phyloP scores from a whole-genome alignment of 1,140 invertebrate species.

The Drosophila neocordata region DNA sequence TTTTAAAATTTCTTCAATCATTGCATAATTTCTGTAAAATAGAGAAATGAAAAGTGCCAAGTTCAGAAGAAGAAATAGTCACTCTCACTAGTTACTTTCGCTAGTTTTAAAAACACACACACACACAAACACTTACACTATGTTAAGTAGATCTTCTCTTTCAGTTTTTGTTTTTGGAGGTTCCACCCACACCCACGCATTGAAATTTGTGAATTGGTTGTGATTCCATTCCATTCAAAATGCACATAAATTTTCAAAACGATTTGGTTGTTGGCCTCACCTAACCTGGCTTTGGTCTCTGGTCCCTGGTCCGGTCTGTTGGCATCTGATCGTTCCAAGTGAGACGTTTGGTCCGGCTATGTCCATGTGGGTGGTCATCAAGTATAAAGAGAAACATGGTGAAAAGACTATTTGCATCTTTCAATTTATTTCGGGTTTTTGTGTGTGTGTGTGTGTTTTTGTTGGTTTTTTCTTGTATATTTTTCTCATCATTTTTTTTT shows the following conservation, averaged over 20 bases:
- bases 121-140: not conserved
- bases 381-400: constrained; percentile 34
- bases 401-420: constrained; percentile 44
- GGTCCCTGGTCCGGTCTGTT: not conserved
- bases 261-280: constrained; percentile 3
- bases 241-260: constrained; percentile 72
- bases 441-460: no score
- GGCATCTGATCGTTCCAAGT: constrained; percentile 39
- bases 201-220: constrained; percentile 30
- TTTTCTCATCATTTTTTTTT: constrained; percentile 27
- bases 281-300: constrained; percentile 5
- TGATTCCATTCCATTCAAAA: constrained; percentile 72
- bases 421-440: constrained; percentile 16
- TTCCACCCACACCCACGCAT: constrained; percentile 57
- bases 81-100: constrained; percentile 10
- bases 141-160: constrained; percentile 7
- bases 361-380: constrained; percentile 71
- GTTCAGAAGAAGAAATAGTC: not conserved
- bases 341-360: constrained; percentile 67
- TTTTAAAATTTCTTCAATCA: not conserved
- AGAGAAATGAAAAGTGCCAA: not conserved
- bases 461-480: constrained; percentile 16
- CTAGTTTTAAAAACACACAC: not conserved
- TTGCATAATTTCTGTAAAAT: not conserved
- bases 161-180: constrained; percentile 1